phyloP scores from a whole-genome alignment of 2,113 vertebrate genomes.

The Erpornis zantholeuca region DNA sequence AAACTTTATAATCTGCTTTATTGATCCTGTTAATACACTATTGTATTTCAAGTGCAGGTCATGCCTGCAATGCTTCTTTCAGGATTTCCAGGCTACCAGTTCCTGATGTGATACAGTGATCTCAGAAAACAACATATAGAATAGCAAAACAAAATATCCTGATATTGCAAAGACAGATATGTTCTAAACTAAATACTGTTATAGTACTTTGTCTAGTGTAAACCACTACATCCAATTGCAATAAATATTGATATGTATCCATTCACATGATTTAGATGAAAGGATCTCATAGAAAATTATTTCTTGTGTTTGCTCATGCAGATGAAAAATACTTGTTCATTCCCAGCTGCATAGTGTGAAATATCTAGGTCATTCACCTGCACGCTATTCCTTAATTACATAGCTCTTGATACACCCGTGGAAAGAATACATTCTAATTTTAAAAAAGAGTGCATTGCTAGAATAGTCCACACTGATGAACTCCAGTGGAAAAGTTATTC shows the following conservation, averaged over 20 bases:
- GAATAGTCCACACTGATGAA: not conserved
- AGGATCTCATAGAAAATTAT: not conserved
- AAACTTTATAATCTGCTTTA: not conserved
- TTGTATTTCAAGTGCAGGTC: not conserved
- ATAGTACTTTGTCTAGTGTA: not conserved
- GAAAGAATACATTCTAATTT: not conserved
- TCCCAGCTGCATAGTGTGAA: not conserved
- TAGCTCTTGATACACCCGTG: not conserved
- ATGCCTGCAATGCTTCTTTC: not conserved
- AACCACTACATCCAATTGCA: slow-evolving; percentile 25
- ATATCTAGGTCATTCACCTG: not conserved
- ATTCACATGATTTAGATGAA: slow-evolving; percentile 17
- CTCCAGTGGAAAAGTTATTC: not conserved
- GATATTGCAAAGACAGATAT: slow-evolving; percentile 1
- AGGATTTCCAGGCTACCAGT: not conserved
- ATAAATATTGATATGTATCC: slow-evolving; percentile 48
- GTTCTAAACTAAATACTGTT: slow-evolving; percentile 56
- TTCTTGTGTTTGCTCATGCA: slow-evolving; percentile 39
- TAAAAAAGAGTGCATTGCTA: not conserved
- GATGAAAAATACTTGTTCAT: not conserved
- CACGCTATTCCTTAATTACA: not conserved
- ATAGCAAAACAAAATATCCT: not conserved
- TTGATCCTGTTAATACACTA: not conserved
- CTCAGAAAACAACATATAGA: not conserved
- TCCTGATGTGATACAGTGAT: not conserved